Conservation (phyloP, 2,797 vertebrate genomes). For the Crax fasciolata region DNA sequence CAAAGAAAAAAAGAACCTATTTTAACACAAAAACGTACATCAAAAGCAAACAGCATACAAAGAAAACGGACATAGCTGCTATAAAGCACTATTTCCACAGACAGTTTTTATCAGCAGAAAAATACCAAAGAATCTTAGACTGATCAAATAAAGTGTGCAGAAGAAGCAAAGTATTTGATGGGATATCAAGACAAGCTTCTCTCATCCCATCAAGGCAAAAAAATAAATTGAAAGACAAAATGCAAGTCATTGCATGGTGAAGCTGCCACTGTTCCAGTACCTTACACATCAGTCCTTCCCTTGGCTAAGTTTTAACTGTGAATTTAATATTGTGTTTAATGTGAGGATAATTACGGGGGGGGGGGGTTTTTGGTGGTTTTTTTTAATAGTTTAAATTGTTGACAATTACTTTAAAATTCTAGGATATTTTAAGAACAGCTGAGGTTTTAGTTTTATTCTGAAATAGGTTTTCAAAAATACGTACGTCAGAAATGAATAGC, state of each 20-base stretch:
- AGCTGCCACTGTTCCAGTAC: neutral
- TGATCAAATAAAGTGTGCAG: neutral
- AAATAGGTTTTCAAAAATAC: neutral
- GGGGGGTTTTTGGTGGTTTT: neutral
- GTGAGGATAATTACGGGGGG: neutral
- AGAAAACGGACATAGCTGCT: neutral
- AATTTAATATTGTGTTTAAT: neutral
- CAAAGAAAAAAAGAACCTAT: neutral
- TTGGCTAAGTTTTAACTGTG: neutral
- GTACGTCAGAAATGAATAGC: neutral
- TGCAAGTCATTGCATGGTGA: neutral
- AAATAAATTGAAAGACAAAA: neutral
- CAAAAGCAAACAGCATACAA: neutral
- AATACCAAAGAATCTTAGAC: constrained; percentile 12
- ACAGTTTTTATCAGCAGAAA: constrained; percentile 38
- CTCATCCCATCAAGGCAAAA: neutral
- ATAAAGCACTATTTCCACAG: neutral
- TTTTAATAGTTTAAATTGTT: neutral
- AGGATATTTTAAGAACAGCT: neutral
- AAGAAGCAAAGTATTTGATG: neutral
- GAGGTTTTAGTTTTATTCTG: neutral
- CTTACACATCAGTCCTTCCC: neutral
- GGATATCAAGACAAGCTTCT: constrained; percentile 27
- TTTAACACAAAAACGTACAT: neutral
- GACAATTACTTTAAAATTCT: too few species aligned